These are phyloP conservation scores for Melipona beecheii DNA, from an alignment of 2,888 invertebrate genomes.

Conservation along the genomic window DNA sequence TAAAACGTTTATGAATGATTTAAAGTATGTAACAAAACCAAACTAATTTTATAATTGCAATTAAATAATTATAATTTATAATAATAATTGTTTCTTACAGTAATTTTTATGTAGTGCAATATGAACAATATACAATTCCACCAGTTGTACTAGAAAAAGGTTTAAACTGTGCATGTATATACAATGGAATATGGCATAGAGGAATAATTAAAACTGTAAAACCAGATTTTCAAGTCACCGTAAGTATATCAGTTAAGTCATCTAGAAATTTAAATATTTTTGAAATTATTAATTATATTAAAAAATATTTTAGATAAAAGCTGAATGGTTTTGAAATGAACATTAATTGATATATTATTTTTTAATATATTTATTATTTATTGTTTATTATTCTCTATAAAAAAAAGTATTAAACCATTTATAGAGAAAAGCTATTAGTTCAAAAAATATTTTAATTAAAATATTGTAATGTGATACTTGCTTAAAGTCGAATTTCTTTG, in stretches of 20 bases:
- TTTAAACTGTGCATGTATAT: conserved; percentile 79
- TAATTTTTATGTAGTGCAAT: conserved; percentile 67
- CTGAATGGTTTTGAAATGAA: no score
- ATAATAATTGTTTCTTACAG: conserved; percentile 58
- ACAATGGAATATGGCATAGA: conserved; percentile 77
- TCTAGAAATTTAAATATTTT: background rate
- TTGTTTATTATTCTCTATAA: no score
- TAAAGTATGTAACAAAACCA: conserved; percentile 70
- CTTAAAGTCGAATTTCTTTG: no score
- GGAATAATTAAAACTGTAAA: conserved; percentile 76
- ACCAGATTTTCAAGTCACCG: conserved; percentile 74
- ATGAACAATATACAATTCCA: conserved; percentile 71
- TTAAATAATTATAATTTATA: background rate
- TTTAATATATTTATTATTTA: no score
- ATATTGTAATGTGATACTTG: no score
- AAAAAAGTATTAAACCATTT: no score
- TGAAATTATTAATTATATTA: no score
- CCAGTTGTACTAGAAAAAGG: conserved; percentile 75
- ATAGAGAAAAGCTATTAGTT: no score
- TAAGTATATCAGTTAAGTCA: conserved; percentile 62
- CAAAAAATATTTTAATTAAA: no score
- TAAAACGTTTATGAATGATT: conserved; percentile 71
- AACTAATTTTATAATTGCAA: background rate
- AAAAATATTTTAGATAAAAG: background rate
- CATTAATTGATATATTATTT: no score